Evolutionary conservation across 2,797 vertebrate genomes (phyloP), one percentile per base, ranked within the genome.

Genomic region (Poecile montanus): DNA sequence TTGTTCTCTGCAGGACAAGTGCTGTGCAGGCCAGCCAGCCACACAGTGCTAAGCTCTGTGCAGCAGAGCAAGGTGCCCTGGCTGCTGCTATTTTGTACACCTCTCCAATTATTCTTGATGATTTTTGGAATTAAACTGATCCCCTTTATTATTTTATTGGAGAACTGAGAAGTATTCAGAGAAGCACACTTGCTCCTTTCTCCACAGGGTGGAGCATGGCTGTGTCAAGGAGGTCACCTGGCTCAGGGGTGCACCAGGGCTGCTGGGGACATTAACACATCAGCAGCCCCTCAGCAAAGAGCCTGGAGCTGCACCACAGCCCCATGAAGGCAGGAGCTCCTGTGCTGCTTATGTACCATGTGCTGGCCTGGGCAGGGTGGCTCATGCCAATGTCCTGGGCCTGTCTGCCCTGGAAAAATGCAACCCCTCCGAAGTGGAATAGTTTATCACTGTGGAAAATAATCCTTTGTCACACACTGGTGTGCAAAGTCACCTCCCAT

Each of bases 241-340:
- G 48, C 38, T 2, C 4, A 20, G 16, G 20, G 34, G 25, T 70
- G 9, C n/a, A 5, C 25, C 4, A 1, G 23, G 29, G 56, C 48
- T 56, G 75, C 53, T 23, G 29, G 15, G 30, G 32, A 65, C 42
- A 16, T 25, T 48, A 45, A 9, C 22, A 16, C 56, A 38, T 26
- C 60, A 57, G 42, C 32, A 68, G 63, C 45, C 27, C 14, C 22
- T 51, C 45, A 53, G 72, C 45, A 60, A 75, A 85, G 62, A 23
- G 32, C 27, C 4, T 10, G 83, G 66, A 71, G 17, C 45, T 71
- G 70, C 26, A 21, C 20, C 36, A 29, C 25, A 42, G 54, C 47
- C 26, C 56, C 0, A 0, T 0, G 2, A 63, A 51, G n/a, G 65
- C 27, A 63, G 56, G 40, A 40, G 26, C 50, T 67, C 10, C 57